phyloP scores from a whole-genome alignment of 37 sponge, comb jelly and placozoan species.

The Axinella damicornis region DNA sequence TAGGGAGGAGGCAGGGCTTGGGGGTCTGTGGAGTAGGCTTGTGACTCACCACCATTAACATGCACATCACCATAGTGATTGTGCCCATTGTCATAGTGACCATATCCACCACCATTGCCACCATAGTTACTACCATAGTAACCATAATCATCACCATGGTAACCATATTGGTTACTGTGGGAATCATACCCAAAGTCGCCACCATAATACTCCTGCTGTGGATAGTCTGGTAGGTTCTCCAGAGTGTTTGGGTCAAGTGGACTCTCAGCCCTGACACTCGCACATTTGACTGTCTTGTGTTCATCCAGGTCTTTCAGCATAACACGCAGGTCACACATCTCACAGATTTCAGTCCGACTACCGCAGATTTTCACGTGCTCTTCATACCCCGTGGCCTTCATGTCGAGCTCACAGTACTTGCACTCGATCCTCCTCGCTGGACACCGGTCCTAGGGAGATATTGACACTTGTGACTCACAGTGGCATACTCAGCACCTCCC shows the following conservation, averaged over 20 bases:
- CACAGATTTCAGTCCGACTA: slow-evolving; percentile 78
- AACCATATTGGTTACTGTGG: neutral
- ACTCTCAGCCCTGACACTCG: slow-evolving; percentile 4
- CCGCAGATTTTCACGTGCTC: slow-evolving; percentile 75
- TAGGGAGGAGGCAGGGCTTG: too few species aligned
- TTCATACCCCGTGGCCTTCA: slow-evolving; percentile 29
- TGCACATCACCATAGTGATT: too few species aligned
- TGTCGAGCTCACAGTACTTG: slow-evolving; percentile 71
- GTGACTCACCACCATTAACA: too few species aligned
- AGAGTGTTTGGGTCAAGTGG: neutral
- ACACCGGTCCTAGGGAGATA: slow-evolving; percentile 50
- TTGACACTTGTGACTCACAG: neutral
- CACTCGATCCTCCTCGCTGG: slow-evolving; percentile 42
- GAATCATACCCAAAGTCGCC: neutral
- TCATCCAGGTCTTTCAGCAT: slow-evolving; percentile 77
- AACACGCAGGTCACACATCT: slow-evolving; percentile 53
- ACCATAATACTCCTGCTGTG: neutral
- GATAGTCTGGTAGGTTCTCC: neutral
- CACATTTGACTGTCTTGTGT: slow-evolving; percentile 47
- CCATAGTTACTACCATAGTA: too few species aligned
- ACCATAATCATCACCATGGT: neutral
- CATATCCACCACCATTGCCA: too few species aligned
- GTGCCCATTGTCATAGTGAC: too few species aligned
- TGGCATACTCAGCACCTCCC: too few species aligned
- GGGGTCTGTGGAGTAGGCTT: too few species aligned